Base-by-base conservation (phyloP, 2,113 vertebrate species). In the Myanophis thanlyinensis region DNA sequence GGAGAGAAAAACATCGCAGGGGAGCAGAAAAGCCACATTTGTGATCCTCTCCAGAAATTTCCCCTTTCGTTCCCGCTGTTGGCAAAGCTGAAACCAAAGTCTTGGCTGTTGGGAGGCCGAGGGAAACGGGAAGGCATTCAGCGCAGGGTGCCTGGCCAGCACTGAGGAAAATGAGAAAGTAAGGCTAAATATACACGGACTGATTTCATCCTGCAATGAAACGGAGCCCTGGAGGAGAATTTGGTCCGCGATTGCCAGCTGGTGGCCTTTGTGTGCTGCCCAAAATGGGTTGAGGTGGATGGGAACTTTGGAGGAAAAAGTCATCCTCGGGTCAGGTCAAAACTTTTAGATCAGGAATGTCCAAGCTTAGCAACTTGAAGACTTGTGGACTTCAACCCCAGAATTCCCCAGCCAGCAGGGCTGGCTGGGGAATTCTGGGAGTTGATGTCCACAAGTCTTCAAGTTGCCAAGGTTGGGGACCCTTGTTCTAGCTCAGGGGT, bases 1-100 rank as follows among this genome's bases (percentile, higher is more conserved):
- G 51, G 52, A 89, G 62, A 95, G 89, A 87, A 96, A 96, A 95
- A 94, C 89, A 67, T 91, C 93, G 95, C 90, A 91, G 91, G 94
- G 91, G 87, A 90, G 92, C 88, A 92, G n/a, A 90, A 46, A 87
- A 90, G 46, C 62, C 90, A 87, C 91, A 93, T 95, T 94, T 25
- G 53, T 89, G 2, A 0, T 52, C 35, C 9, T 93, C 94, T 94
- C n/a, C 85, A 95, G 93, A 93, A 93, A 94, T 92, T 92, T 87
- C 54, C 35, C 89, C 10, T 59, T 91, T n/a, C n/a, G 53, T 47
- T 94, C 25, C 30, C 5, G 56, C 90, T 94, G 93, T 94, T 93
- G 87, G 86, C 96, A 90, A 86, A 85, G 23, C 47, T 95, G 90
- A 90, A 62, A 59, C 35, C 20, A 93, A 94, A 91, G 91, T 5